These are phyloP conservation scores for Prosapia bicincta DNA, from an alignment of 2,888 invertebrate species.

Conservation along the genomic window DNA sequence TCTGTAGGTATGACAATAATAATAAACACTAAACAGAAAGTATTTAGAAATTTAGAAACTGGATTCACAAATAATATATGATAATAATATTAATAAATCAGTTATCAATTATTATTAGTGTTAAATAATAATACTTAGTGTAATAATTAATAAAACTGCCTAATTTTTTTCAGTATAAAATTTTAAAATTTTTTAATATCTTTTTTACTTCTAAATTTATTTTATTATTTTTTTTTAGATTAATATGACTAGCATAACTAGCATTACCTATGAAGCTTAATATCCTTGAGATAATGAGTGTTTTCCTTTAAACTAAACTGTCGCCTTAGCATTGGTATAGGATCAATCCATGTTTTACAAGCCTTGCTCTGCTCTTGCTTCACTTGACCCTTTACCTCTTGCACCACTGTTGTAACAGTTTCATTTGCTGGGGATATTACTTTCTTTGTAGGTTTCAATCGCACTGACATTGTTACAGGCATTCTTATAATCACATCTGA, in stretches of 20 bases:
- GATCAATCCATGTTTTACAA: constrained; percentile 42
- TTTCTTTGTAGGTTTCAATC: constrained; percentile 49
- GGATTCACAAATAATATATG: too few species aligned
- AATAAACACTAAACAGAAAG: too few species aligned
- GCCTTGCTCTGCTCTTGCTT: constrained; percentile 39
- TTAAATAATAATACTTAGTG: too few species aligned
- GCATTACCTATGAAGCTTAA: constrained; percentile 29
- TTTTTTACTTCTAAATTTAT: too few species aligned
- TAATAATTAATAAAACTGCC: too few species aligned
- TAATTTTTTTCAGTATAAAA: too few species aligned
- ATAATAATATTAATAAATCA: too few species aligned
- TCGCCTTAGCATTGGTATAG: constrained; percentile 50
- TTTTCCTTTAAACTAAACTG: constrained; percentile 51
- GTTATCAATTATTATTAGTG: too few species aligned
- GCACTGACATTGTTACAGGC: constrained; percentile 62
- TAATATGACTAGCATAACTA: neutral
- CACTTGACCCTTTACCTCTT: constrained; percentile 41
- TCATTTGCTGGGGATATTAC: neutral
- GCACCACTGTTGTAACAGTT: neutral
- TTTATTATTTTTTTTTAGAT: too few species aligned
- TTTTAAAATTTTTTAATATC: too few species aligned
- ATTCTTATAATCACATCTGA: constrained; percentile 46
- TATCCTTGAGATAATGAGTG: constrained; percentile 58
- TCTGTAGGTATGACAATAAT: too few species aligned
- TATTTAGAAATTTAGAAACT: too few species aligned